Evolutionary conservation across 2,113 vertebrate species (phyloP).

Genomic region (Lagenorhynchus albirostris): DNA sequence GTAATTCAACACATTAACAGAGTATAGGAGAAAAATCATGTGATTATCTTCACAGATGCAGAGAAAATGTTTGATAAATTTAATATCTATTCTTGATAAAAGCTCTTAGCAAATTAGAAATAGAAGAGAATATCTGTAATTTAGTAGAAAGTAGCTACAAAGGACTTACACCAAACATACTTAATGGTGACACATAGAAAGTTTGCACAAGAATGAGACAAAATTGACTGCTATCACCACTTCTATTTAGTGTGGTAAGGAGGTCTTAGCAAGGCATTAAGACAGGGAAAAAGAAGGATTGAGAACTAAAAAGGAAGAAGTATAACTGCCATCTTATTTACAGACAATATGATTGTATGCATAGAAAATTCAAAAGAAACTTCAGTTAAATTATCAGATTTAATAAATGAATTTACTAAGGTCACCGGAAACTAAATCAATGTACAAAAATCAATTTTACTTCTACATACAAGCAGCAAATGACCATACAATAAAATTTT

Average conservation of each 20-base stretch:
- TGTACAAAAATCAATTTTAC: neutral
- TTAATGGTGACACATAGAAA: neutral
- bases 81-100: neutral
- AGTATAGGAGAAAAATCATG: neutral
- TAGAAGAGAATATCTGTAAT: neutral
- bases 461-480: neutral
- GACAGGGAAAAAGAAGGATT: neutral
- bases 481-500: neutral
- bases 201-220: neutral
- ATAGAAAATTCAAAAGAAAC: neutral
- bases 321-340: neutral
- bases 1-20: neutral
- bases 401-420: neutral
- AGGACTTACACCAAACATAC: neutral
- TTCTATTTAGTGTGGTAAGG: neutral
- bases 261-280: neutral
- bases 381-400: neutral
- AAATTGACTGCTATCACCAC: neutral
- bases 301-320: neutral
- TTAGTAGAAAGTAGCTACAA: neutral
- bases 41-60: neutral
- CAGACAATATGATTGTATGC: neutral
- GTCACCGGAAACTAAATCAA: neutral
- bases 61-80: slow-evolving; percentile 4
- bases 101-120: neutral